These are phyloP conservation scores for Dolichopus griseipennis DNA, from an alignment of 2,888 invertebrate species.

Conservation along the genomic window DNA sequence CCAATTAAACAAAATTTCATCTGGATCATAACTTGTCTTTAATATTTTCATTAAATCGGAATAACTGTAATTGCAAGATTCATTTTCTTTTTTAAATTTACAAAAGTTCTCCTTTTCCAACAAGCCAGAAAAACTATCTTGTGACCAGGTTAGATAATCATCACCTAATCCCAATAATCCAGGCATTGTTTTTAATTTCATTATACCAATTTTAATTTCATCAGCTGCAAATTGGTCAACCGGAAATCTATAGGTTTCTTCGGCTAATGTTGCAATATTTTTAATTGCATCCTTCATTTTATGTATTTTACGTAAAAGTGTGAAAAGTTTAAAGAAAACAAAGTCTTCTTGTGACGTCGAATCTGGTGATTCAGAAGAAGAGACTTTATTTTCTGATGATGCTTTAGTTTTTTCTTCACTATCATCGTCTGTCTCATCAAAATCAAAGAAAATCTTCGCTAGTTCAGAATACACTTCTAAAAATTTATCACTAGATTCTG, in stretches of 20 bases:
- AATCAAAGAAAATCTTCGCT: too few species aligned
- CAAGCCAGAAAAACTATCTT: neutral
- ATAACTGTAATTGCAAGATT: constrained; percentile 27
- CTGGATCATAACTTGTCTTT: constrained; percentile 31
- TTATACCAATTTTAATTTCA: constrained; percentile 1
- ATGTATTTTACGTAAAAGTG: neutral
- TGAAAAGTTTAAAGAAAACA: neutral
- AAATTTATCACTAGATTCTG: neutral
- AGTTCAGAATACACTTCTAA: neutral
- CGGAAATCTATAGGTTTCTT: constrained; percentile 49
- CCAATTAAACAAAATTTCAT: constrained; percentile 37
- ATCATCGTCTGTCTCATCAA: too few species aligned
- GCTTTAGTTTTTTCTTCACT: too few species aligned
- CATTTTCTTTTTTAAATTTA: neutral
- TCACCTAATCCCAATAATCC: neutral
- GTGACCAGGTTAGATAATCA: neutral
- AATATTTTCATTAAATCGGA: constrained; percentile 35
- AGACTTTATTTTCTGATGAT: too few species aligned
- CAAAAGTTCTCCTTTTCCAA: constrained; percentile 23
- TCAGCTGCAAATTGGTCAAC: constrained; percentile 7
- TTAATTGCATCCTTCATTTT: neutral
- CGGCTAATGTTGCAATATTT: constrained; percentile 31
- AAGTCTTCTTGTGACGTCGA: too few species aligned
- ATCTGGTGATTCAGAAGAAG: too few species aligned
- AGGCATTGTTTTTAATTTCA: neutral